Conservation (phyloP, 1,140 invertebrate species). For the Ips typographus region DNA sequence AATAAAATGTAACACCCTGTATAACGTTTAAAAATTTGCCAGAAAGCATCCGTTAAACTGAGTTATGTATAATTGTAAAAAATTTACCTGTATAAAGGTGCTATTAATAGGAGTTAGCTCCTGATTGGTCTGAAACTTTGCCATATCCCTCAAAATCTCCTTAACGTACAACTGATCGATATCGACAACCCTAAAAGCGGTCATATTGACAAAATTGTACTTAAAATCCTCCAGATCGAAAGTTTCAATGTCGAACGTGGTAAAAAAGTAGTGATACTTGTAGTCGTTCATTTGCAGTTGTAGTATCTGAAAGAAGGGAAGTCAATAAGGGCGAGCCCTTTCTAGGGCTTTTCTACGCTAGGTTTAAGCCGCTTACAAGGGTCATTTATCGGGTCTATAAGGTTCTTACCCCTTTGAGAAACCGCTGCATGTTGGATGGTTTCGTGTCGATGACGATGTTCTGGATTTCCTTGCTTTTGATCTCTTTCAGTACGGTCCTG, state of each 20-base stretch:
- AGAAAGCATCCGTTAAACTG: no score
- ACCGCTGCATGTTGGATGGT: constrained; percentile 70
- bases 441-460: constrained; percentile 84
- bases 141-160: constrained; percentile 81
- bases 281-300: constrained; percentile 94
- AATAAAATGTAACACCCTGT: no score
- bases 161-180: constrained; percentile 71
- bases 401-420: constrained; percentile 77
- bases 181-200: constrained; percentile 84
- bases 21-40: no score
- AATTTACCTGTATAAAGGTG: constrained; percentile 68
- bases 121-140: constrained; percentile 75
- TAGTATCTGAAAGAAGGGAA: constrained; percentile 65
- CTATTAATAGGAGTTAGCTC: constrained; percentile 63
- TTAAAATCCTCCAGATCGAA: constrained; percentile 93
- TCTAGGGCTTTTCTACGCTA: constrained; percentile 11
- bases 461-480: constrained; percentile 79
- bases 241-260: constrained; percentile 87
- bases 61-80: neutral
- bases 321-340: neutral
- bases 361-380: neutral
- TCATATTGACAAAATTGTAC: constrained; percentile 93
- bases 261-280: constrained; percentile 90
- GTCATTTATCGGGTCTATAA: neutral
- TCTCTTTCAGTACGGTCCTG: constrained; percentile 74